A percentile compares a stretch with the other conserved stretches of the same genome.
phyloP scores from a whole-genome alignment of 2,113 vertebrate species.

The Pao palembangensis region DNA sequence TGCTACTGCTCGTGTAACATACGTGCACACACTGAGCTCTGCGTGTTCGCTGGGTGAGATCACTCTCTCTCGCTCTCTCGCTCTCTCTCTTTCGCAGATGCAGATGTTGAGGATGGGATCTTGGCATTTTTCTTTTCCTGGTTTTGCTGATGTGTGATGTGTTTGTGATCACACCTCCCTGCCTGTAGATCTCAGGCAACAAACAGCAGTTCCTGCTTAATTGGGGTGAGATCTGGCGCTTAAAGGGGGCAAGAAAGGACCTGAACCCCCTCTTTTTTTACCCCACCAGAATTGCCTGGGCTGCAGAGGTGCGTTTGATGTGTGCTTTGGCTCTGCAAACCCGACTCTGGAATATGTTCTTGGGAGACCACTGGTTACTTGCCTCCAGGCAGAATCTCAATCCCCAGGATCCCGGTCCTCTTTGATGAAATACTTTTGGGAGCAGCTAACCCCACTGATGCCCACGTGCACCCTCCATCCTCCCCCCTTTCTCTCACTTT shows the following conservation, averaged over 20 bases:
- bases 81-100: slow-evolving; percentile 18
- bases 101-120: slow-evolving; percentile 13
- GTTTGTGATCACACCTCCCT: slow-evolving; percentile 45
- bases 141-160: slow-evolving; percentile 19
- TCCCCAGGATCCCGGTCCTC: slow-evolving; percentile 76
- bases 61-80: slow-evolving; percentile 36
- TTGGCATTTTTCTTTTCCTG: not conserved
- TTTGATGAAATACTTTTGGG: slow-evolving; percentile 83
- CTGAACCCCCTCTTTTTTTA: slow-evolving; percentile 67
- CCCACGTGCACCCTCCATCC: slow-evolving; percentile 58
- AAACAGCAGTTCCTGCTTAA: slow-evolving; percentile 76
- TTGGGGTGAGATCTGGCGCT: slow-evolving; percentile 79
- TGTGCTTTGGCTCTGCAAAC: slow-evolving; percentile 79
- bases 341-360: slow-evolving; percentile 80
- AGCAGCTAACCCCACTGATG: slow-evolving; percentile 73
- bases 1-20: slow-evolving; percentile 58
- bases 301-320: slow-evolving; percentile 79
- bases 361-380: slow-evolving; percentile 79
- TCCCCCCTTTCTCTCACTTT: slow-evolving; percentile 23
- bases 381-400: slow-evolving; percentile 80
- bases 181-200: slow-evolving; percentile 64
- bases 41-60: slow-evolving; percentile 51
- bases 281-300: slow-evolving; percentile 77
- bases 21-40: slow-evolving; percentile 31
- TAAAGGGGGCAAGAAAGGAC: slow-evolving; percentile 68